Evolutionary conservation across 2,113 vertebrate genomes (phyloP).

Genomic region (Phyllopteryx taeniolatus): DNA sequence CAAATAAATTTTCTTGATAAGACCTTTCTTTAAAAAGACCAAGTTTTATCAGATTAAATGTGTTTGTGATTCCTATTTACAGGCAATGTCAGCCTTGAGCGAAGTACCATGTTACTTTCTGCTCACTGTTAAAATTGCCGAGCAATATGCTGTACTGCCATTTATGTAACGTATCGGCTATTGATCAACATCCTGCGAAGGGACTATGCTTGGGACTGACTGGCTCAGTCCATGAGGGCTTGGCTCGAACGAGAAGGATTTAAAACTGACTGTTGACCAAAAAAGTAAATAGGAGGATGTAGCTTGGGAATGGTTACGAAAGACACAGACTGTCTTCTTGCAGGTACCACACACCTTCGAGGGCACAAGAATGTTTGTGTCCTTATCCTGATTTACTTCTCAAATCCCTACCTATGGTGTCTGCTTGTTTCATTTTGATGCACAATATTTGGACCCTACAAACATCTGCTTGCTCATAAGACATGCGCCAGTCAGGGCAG

Average conservation of each 20-base stretch:
- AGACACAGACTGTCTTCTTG: no score
- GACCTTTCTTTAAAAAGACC: not conserved
- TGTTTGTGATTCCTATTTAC: not conserved
- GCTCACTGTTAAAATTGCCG: no score
- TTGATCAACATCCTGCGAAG: not conserved
- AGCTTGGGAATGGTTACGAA: not conserved
- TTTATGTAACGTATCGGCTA: not conserved
- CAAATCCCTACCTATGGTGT: not conserved
- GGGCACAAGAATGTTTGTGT: no score
- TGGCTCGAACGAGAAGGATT: not conserved
- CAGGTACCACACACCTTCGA: not conserved
- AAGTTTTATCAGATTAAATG: not conserved
- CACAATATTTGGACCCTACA: conserved; percentile 10
- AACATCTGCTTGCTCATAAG: conserved; percentile 41
- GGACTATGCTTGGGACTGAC: not conserved
- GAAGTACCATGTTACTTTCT: not conserved
- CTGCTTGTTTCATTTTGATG: not conserved
- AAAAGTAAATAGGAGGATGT: not conserved
- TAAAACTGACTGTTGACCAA: not conserved
- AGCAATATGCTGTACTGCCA: not conserved
- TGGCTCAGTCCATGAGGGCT: not conserved
- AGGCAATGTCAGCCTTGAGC: not conserved
- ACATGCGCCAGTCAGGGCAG: conserved; percentile 43
- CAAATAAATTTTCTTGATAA: not conserved
- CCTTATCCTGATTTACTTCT: not conserved